Percentiles rank a stretch among this genome's conserved stretches.
These are phyloP conservation scores for Andrena haemorrhoa DNA, from an alignment of 2,888 invertebrate species.

Conservation along the genomic window DNA sequence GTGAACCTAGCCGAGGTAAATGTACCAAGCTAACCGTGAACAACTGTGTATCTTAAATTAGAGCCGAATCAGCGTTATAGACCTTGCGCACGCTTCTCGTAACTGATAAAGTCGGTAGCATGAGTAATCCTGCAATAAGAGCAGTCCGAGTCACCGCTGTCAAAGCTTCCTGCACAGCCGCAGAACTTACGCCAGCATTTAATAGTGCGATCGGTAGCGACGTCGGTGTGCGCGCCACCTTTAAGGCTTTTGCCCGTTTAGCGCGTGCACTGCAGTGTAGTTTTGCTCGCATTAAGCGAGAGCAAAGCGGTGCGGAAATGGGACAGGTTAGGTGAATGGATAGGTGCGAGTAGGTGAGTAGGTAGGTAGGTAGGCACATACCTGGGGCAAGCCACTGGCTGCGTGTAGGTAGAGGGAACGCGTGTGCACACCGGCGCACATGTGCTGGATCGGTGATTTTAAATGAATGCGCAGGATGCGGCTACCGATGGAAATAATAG, in stretches of 20 bases:
- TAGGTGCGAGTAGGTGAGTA: slow-evolving; percentile 77
- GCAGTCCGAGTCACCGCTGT: background rate
- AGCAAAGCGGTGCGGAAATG: slow-evolving; percentile 72
- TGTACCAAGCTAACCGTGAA: too few relatives aligned
- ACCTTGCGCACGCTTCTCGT: too few relatives aligned
- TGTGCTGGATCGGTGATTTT: slow-evolving; percentile 42
- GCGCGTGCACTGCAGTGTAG: slow-evolving; percentile 27
- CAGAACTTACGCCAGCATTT: background rate
- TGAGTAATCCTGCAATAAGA: background rate
- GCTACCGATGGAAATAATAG: slow-evolving; percentile 56
- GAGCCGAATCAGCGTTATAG: too few relatives aligned
- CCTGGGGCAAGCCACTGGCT: slow-evolving; percentile 46
- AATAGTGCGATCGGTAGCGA: background rate
- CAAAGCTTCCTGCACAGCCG: background rate
- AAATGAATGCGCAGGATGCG: slow-evolving; percentile 60
- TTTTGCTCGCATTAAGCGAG: slow-evolving; percentile 62
- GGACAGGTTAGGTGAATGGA: slow-evolving; percentile 74
- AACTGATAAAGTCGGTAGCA: too few relatives aligned
- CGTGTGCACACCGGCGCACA: slow-evolving; percentile 46
- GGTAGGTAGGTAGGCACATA: slow-evolving; percentile 73
- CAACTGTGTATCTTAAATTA: too few relatives aligned
- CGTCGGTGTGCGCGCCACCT: slow-evolving; percentile 11
- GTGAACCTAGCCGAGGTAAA: too few relatives aligned
- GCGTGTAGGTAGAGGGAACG: slow-evolving; percentile 57
- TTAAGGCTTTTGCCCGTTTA: slow-evolving; percentile 38